Evolutionary conservation across 2,113 vertebrate genomes (phyloP).

Genomic region (Amazona guildingii): DNA sequence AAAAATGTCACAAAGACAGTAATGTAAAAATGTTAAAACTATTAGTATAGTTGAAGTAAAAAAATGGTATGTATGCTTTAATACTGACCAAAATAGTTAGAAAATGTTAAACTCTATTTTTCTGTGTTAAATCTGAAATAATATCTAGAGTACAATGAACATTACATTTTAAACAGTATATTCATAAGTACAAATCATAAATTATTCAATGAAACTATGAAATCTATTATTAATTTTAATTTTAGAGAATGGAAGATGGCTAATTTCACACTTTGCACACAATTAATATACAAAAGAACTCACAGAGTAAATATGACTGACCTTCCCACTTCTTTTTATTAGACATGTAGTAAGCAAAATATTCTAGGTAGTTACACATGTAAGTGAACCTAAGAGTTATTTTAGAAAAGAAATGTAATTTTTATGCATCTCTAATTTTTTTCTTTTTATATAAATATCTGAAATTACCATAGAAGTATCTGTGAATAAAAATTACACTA

Average conservation of each 20-base stretch:
- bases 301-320: neutral
- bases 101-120: neutral
- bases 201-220: constrained; percentile 10
- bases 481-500: neutral
- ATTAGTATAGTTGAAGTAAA: neutral
- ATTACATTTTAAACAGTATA: neutral
- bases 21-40: neutral
- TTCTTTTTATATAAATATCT: neutral
- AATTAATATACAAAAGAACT: neutral
- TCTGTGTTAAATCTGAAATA: neutral
- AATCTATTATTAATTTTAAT: constrained; percentile 20
- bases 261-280: neutral
- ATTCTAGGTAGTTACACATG: neutral
- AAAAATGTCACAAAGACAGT: neutral
- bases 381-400: neutral
- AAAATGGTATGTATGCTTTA: neutral
- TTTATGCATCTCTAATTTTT: neutral
- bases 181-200: neutral
- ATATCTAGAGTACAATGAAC: neutral
- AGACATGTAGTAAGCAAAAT: neutral
- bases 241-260: neutral
- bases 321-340: neutral
- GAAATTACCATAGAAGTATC: neutral
- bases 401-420: neutral
- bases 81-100: neutral